A percentile compares a stretch with the other conserved stretches of the same genome.
These are phyloP conservation scores for Triplophysa tibetana DNA, from an alignment of 2,113 vertebrate genomes.

Conservation along the genomic window DNA sequence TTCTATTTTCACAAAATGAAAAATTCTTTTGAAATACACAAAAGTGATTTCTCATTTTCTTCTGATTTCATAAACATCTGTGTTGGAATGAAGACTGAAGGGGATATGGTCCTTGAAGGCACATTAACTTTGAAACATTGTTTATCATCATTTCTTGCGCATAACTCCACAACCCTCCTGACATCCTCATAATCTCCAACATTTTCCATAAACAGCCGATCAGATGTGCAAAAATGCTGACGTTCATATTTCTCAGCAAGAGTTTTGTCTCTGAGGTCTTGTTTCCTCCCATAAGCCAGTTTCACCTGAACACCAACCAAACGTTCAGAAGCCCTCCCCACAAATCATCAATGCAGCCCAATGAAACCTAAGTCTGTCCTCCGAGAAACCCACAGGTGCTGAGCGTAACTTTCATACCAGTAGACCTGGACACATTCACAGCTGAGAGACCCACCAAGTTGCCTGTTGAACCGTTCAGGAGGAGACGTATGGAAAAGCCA, in stretches of 20 bases:
- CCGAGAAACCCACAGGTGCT: conserved; percentile 48
- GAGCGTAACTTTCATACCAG: conserved; percentile 53
- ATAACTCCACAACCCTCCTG: neutral
- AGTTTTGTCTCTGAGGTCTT: conserved; percentile 1
- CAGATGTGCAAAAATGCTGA: conserved; percentile 11
- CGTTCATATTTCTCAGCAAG: neutral
- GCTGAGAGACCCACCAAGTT: conserved; percentile 28
- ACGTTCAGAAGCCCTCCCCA: conserved; percentile 25
- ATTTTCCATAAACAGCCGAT: neutral
- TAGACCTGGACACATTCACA: conserved; percentile 61
- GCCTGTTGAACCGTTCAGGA: conserved; percentile 63
- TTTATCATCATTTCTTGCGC: neutral
- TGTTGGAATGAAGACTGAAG: neutral
- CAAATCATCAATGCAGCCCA: conserved; percentile 1
- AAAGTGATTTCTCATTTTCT: neutral
- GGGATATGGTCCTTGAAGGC: neutral
- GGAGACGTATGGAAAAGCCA: conserved; percentile 47
- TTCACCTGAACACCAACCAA: conserved; percentile 40
- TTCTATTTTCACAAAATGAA: neutral
- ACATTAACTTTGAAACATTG: conserved; percentile 11
- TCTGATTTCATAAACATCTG: neutral
- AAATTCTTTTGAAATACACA: neutral
- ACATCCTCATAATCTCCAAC: neutral
- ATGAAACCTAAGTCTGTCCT: conserved; percentile 46
- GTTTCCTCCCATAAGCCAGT: conserved; percentile 6